Evolutionary conservation across 2,888 invertebrate species (phyloP), one percentile per base, ranked within the genome.

Genomic region (Herminia tarsipennalis): DNA sequence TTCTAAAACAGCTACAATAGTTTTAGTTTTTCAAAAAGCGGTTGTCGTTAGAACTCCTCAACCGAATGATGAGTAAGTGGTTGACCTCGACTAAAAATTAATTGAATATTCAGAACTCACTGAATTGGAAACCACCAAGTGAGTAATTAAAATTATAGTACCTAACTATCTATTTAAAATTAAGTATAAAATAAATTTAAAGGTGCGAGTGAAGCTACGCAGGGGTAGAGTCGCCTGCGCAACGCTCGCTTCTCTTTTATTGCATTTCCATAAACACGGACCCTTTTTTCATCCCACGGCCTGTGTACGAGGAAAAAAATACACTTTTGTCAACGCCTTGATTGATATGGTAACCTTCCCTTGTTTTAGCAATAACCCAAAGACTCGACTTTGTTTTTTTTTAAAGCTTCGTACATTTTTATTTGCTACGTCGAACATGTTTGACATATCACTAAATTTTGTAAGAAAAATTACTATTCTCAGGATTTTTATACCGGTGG

Each of bases 381-480:
- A 79, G 77, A 69, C 77, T 73, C 77, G 73, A 70, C 66, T 48
- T 70, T 73, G 64, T 61, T 60, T 83, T 89, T 88, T 85, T 81
- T 76, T 69, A 70, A 70, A 70, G 68, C 60, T 69, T 81, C 78
- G 79, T 86, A 87, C 82, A 83, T 88, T 90, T 91, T 89, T 89
- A 88, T 90, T 88, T 88, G 83, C 76, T 76, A 80, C 88, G 83
- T 86, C 86, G 78, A 82, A 85, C 85, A 79, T 77, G 83, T 87
- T 88, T 89, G 90, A 90, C 90, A 88, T 88, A 86, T 90, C 88
- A 89, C 89, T 90, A 91, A 90, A 90, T 90, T 89, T 85, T 79
- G 81, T 82, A 85, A 90, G 86, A 88, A 88, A 89, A 83, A 88
- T 87, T 81, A 86, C 88, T 81, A 83, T 88, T 88, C 87, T 69